Evolutionary conservation across 1,140 invertebrate species (phyloP).

Genomic region (Rhizoglyphus robini): DNA sequence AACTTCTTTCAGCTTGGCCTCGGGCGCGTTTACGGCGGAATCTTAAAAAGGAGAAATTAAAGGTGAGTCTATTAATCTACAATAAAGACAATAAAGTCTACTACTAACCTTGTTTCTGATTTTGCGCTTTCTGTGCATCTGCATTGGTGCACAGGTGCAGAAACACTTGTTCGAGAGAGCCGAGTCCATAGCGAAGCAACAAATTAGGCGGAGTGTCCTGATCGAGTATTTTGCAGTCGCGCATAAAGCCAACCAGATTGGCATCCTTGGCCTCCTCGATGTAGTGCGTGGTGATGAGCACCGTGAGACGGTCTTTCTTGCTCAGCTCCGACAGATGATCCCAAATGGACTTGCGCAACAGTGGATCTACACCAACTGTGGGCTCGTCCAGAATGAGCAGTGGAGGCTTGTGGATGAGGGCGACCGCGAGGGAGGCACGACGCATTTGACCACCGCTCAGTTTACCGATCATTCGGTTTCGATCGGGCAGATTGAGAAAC

Average conservation of each 20-base stretch:
- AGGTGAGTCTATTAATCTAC: no score
- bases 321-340: no score
- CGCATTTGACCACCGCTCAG: conserved; percentile 78
- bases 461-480: conserved; percentile 24
- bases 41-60: no score
- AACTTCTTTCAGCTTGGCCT: no score
- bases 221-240: conserved; percentile 43
- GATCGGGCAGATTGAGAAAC: conserved; percentile 65
- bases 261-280: no score
- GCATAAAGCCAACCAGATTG: no score
- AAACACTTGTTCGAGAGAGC: no score
- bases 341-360: conserved; percentile 29
- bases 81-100: no score
- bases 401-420: conserved; percentile 46
- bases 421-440: conserved; percentile 77
- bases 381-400: conserved; percentile 37
- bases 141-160: no score
- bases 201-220: conserved; percentile 76
- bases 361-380: conserved; percentile 38
- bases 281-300: no score
- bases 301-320: no score
- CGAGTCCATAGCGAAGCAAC: conserved; percentile 62
- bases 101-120: no score
- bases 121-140: neutral
- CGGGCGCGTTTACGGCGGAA: neutral